phyloP scores from a whole-genome alignment of 2,888 invertebrate genomes.

The Himalopsyche kuldschensis region DNA sequence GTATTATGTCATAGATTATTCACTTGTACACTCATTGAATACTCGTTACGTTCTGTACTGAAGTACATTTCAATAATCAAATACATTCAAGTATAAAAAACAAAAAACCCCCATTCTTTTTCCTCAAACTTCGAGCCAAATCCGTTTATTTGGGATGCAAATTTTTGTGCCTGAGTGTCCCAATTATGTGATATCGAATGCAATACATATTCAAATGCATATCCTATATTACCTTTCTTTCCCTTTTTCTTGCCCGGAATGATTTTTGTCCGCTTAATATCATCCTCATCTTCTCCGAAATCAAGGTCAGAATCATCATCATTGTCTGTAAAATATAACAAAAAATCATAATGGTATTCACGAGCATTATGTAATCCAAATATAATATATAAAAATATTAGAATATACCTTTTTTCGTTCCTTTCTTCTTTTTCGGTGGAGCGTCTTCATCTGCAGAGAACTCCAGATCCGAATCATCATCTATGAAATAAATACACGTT shows the following conservation, averaged over 20 bases:
- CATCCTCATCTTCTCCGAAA: slow-evolving; percentile 43
- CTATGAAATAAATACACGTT: slow-evolving; percentile 39
- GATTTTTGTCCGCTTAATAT: slow-evolving; percentile 35
- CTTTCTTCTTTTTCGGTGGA: slow-evolving; percentile 48
- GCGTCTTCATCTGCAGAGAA: slow-evolving; percentile 50
- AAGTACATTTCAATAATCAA: no score
- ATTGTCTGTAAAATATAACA: slow-evolving; percentile 30
- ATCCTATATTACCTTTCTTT: slow-evolving; percentile 39
- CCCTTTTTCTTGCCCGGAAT: slow-evolving; percentile 41
- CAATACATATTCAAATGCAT: no score
- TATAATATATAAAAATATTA: neutral
- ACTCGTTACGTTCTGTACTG: no score
- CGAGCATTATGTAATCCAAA: neutral
- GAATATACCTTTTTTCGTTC: slow-evolving; percentile 43
- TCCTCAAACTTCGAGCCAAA: no score
- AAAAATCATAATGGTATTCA: neutral
- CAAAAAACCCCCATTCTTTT: no score
- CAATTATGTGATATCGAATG: no score
- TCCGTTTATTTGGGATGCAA: no score
- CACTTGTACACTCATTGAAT: no score
- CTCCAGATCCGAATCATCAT: slow-evolving; percentile 45
- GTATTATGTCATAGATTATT: no score
- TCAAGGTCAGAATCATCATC: slow-evolving; percentile 42
- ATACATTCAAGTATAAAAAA: slow-evolving; percentile 23
- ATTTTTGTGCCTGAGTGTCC: no score